Evolutionary conservation across 2,113 vertebrate species (phyloP).

Genomic region (Hyla sarda): DNA sequence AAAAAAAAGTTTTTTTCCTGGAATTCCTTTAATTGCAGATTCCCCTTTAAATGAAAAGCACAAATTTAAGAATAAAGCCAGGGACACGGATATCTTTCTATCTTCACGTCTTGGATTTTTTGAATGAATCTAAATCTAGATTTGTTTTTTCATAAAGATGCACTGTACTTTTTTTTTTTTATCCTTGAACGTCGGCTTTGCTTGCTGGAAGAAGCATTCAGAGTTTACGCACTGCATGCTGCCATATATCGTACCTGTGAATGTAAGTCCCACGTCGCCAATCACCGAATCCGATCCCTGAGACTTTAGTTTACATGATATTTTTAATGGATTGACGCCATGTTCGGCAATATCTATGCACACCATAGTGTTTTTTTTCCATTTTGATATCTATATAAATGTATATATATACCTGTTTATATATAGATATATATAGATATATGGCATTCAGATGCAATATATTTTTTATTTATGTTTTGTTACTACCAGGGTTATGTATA

Average conservation of each 20-base stretch:
- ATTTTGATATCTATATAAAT: constrained; percentile 51
- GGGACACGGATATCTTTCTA: neutral
- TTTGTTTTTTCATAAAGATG: too few species aligned
- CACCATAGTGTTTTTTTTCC: constrained; percentile 5
- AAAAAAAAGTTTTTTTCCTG: too few species aligned
- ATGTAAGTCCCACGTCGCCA: neutral
- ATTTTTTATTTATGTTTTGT: constrained; percentile 51
- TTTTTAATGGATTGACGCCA: neutral
- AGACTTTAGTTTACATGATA: constrained; percentile 30
- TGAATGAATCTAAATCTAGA: neutral
- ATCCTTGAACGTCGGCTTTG: neutral
- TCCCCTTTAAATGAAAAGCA: neutral
- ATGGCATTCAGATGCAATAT: constrained; percentile 43
- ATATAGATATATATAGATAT: constrained; percentile 52
- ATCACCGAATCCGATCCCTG: neutral
- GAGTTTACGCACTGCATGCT: constrained; percentile 17
- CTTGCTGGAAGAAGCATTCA: neutral
- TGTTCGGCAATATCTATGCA: constrained; percentile 4
- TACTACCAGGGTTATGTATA: constrained; percentile 39
- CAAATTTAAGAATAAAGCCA: neutral
- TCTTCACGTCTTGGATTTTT: neutral
- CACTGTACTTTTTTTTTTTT: too few species aligned
- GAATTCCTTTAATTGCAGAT: too few species aligned
- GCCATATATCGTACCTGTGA: constrained; percentile 7
- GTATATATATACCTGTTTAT: constrained; percentile 37